Base-by-base conservation (phyloP, 2,113 vertebrate genomes). In the Gnathonemus echidnorhynchus region DNA sequence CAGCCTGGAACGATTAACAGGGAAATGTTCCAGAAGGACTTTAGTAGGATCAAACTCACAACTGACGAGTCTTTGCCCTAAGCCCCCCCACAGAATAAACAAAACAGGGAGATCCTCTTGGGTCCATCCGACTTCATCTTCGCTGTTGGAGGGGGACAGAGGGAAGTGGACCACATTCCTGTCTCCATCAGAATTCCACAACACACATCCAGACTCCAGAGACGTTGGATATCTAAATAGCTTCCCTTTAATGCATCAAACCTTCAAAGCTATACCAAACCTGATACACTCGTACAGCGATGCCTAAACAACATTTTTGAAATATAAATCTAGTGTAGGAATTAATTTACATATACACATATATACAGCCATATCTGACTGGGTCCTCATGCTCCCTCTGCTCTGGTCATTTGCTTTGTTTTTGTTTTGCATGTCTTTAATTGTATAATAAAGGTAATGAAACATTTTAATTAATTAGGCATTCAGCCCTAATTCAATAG, bases 1-100 rank as follows among this genome's bases (percentile, higher is more conserved):
- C n/a, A 62, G 70, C 62, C 58, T 10, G n/a, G 66, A 88, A 84
- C 80, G 91, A 91, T 92, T 92, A 92, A 17, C 11, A 46, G 1
- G 31, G 70, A 35, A 39, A 77, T 39, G 31, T 77, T 39, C 70
- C 31, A 39, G 70, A 87, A 92, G 89, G 49, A 91, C 88, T 87
- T 86, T 53, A 52, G 49, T 42, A 90, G 84, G 77, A 91, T 86
- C 88, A 49, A 88, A 88, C 24, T 50, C 46, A 86, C 48, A 13
- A 50, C 49, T 50, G 10, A 50, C 3, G 84, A 50, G 48, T 45
- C 83, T 85, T 5, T 85, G 19, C 83, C 21, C 46, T 85, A 85
- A 85, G 39, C 10, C 45, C 83, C 21, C 21, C 39, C 8, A 21
- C 19, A 1, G 8, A 62, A n/a, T 48, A n/a, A 85, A 48, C 8